phyloP scores from a whole-genome alignment of 2,113 vertebrate genomes.

The Anser brachyrhynchus region DNA sequence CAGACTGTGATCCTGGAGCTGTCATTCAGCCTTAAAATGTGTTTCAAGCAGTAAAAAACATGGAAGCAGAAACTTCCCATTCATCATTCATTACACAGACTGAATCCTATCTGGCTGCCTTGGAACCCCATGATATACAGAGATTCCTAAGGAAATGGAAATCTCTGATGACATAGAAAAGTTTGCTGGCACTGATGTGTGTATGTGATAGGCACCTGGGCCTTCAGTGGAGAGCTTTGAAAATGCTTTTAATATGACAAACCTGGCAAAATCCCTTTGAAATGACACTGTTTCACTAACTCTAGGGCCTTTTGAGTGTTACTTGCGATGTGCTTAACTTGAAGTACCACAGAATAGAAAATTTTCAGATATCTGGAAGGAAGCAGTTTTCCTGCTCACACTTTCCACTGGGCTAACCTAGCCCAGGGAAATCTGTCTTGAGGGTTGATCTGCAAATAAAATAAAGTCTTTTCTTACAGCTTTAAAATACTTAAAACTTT shows the following conservation, averaged over 20 bases:
- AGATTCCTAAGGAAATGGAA: conserved; percentile 18
- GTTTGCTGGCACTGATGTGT: background rate
- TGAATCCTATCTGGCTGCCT: conserved; percentile 26
- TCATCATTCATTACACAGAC: conserved; percentile 24
- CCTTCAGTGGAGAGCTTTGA: background rate
- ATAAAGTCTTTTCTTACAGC: background rate
- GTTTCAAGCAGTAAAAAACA: background rate
- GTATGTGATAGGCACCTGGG: background rate
- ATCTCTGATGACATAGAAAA: conserved; percentile 10
- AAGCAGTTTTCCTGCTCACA: background rate
- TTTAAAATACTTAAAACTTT: background rate
- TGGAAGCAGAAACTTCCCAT: conserved; percentile 21
- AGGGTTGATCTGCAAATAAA: background rate
- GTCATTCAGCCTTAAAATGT: conserved; percentile 3
- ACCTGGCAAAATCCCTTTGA: conserved; percentile 2
- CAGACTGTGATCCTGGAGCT: conserved; percentile 20
- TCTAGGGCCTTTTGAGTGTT: background rate
- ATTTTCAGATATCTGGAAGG: conserved; percentile 7
- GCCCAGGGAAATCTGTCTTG: background rate
- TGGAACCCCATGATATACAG: background rate
- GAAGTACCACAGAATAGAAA: background rate
- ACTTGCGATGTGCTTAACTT: background rate
- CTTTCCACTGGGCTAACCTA: conserved; percentile 21
- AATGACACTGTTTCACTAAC: background rate
- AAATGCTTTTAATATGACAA: background rate